Evolutionary conservation across 1,140 invertebrate species (phyloP).

Genomic region (Drosophila eugracilis): DNA sequence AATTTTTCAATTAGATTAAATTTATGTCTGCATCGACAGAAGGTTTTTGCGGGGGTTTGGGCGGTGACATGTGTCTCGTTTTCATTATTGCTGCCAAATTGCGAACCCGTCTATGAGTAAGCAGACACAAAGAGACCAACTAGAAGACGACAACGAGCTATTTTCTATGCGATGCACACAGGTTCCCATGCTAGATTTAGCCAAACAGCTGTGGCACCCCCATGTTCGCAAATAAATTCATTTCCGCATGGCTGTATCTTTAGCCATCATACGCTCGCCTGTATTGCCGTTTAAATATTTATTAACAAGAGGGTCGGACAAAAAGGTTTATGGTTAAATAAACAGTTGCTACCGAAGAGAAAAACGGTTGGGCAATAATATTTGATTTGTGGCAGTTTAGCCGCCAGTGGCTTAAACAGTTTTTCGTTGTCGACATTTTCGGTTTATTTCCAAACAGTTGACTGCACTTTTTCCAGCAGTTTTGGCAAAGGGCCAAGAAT

Average conservation of each 20-base stretch:
- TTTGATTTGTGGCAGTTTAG: conserved; percentile 71
- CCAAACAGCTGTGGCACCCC: conserved; percentile 44
- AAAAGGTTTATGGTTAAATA: conserved; percentile 54
- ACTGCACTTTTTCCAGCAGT: conserved; percentile 61
- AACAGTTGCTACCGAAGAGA: conserved; percentile 39
- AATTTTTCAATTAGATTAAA: conserved; percentile 35
- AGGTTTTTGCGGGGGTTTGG: conserved; percentile 25
- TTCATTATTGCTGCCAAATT: conserved; percentile 58
- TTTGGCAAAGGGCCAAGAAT: conserved; percentile 57
- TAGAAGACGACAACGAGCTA: conserved; percentile 20
- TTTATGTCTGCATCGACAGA: conserved; percentile 17
- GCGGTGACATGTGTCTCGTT: conserved; percentile 49
- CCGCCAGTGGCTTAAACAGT: conserved; percentile 18
- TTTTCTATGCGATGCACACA: conserved; percentile 41
- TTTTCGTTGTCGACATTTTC: conserved; percentile 20
- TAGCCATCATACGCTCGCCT: conserved; percentile 42
- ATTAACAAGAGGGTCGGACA: conserved; percentile 44
- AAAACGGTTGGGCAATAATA: conserved; percentile 61
- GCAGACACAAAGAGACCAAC: conserved; percentile 32
- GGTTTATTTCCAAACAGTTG: conserved; percentile 57
- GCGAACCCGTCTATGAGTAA: conserved; percentile 46
- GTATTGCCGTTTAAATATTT: conserved; percentile 66
- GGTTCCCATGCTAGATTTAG: conserved; percentile 40
- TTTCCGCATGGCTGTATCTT: conserved; percentile 69
- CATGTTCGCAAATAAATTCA: conserved; percentile 50